These are phyloP conservation scores for Rhabdornis inornatus DNA, from an alignment of 2,113 vertebrate species.

Conservation along the genomic window DNA sequence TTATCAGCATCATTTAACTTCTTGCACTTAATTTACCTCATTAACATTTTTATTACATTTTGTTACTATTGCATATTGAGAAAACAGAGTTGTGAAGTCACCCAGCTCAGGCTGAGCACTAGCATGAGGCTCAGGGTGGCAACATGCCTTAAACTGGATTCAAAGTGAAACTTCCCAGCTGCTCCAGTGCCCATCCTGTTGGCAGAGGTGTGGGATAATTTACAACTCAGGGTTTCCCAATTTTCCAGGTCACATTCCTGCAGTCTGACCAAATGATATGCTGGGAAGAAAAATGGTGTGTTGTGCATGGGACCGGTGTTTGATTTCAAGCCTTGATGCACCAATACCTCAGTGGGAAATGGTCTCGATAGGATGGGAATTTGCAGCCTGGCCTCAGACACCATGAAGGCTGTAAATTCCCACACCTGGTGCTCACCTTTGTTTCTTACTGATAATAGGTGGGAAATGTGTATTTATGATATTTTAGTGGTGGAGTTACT, in stretches of 20 bases:
- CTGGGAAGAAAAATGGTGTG: conserved; percentile 10
- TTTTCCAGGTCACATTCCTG: not conserved
- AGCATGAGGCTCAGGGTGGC: not conserved
- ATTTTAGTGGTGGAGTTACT: conserved; percentile 3
- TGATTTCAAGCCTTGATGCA: conserved; percentile 45
- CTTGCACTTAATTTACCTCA: conserved; percentile 28
- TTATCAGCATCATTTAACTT: conserved; percentile 29
- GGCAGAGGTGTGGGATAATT: not conserved
- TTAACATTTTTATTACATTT: conserved; percentile 37
- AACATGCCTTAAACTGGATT: not conserved
- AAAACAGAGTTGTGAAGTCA: not conserved
- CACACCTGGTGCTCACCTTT: not conserved
- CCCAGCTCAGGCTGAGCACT: not conserved
- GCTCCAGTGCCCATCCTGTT: not conserved
- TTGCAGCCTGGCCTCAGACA: not conserved
- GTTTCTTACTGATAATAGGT: conserved; percentile 6
- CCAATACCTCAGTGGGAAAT: not conserved
- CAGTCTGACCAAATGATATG: not conserved
- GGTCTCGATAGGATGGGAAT: not conserved
- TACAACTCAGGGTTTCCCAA: not conserved
- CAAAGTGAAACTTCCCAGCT: not conserved
- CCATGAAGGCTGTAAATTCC: conserved; percentile 17
- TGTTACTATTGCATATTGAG: not conserved
- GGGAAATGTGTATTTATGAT: not conserved
- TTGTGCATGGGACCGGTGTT: not conserved